Conservation (phyloP, 2,797 vertebrate species). For the Geotrypetes seraphini region DNA sequence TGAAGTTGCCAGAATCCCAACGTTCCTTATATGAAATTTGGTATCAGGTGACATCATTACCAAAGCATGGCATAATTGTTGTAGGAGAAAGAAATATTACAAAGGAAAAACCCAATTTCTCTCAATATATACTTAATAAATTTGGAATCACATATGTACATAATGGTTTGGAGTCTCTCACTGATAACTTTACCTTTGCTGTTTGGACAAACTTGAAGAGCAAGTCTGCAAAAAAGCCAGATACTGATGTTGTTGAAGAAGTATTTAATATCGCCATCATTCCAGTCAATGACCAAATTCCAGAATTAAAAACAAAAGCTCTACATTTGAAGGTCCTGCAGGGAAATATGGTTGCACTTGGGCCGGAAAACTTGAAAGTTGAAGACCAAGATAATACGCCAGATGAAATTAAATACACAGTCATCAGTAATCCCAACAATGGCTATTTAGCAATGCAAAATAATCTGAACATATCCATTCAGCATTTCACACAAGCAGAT, state of each 20-base stretch:
- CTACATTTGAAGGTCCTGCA: conserved; percentile 67
- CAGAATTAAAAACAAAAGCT: conserved; percentile 76
- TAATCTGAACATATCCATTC: conserved; percentile 47
- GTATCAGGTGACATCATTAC: conserved; percentile 74
- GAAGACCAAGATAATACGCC: conserved; percentile 74
- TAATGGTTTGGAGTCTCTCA: conserved; percentile 72
- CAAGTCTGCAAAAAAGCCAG: conserved; percentile 54
- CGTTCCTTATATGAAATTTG: conserved; percentile 68
- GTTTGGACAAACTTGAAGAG: conserved; percentile 74
- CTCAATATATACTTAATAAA: conserved; percentile 73
- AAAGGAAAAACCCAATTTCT: conserved; percentile 77
- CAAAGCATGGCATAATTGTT: conserved; percentile 63
- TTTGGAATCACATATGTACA: conserved; percentile 75
- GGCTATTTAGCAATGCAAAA: conserved; percentile 68
- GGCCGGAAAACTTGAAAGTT: conserved; percentile 64
- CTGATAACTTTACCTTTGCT: conserved; percentile 69
- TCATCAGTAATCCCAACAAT: conserved; percentile 72
- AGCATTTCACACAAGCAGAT: conserved; percentile 75
- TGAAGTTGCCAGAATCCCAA: conserved; percentile 60
- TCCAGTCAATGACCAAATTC: conserved; percentile 75
- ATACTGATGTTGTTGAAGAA: conserved; percentile 60
- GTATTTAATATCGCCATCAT: conserved; percentile 70
- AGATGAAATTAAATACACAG: conserved; percentile 64
- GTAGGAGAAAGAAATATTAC: conserved; percentile 77
- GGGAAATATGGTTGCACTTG: conserved; percentile 54